Percentiles rank a stretch among this genome's conserved stretches.
These are phyloP conservation scores for Macrobrachium rosenbergii DNA, from an alignment of 1,140 invertebrate genomes.

Conservation along the genomic window DNA sequence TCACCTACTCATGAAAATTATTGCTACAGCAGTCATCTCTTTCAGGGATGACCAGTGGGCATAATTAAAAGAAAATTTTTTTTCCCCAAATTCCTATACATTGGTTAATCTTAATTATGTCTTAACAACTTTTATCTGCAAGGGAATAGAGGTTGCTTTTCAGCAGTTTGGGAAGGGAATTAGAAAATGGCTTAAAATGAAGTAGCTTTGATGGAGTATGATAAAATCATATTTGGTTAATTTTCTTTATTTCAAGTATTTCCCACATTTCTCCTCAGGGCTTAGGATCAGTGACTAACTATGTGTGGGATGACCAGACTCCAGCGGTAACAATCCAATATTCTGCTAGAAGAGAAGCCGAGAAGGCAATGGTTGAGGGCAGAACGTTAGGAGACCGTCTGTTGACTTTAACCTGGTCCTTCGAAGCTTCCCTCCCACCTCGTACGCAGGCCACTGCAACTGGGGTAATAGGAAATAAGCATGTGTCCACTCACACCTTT, in stretches of 20 bases:
- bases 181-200: neutral
- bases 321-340: slow-evolving; percentile 81
- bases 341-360: slow-evolving; percentile 81
- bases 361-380: slow-evolving; percentile 78
- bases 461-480: neutral
- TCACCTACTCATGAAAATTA: too few relatives aligned
- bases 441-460: slow-evolving; percentile 4
- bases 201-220: neutral
- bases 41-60: too few relatives aligned
- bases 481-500: slow-evolving; percentile 37
- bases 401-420: slow-evolving; percentile 70
- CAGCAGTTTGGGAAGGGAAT: too few relatives aligned
- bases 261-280: slow-evolving; percentile 73
- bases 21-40: too few relatives aligned
- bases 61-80: too few relatives aligned
- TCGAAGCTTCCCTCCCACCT: slow-evolving; percentile 47
- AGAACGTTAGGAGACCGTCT: slow-evolving; percentile 76
- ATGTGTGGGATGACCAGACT: slow-evolving; percentile 77
- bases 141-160: too few relatives aligned
- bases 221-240: neutral
- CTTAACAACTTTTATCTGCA: too few relatives aligned
- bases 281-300: slow-evolving; percentile 81
- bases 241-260: slow-evolving; percentile 6
- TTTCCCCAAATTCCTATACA: too few relatives aligned
- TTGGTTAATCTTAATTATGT: too few relatives aligned